Base-by-base conservation (phyloP, 2,797 vertebrate species). In the Odontamblyopus lacepedii region DNA sequence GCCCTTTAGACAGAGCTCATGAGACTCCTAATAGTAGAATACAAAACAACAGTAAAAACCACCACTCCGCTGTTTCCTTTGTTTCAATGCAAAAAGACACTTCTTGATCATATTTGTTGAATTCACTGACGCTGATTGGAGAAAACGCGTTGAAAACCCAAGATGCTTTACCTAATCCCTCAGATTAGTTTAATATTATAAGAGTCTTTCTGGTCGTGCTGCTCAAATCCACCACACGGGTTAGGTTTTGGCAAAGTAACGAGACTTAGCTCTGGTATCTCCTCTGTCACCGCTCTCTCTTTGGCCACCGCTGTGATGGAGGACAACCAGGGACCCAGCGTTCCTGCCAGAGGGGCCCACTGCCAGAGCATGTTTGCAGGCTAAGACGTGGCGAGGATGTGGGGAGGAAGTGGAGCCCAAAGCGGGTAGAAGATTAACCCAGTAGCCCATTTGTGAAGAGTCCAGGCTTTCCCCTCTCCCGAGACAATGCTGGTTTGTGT, bases 131-230 rank as follows among this genome's bases (percentile, higher is more conserved):
- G 83, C 85, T 88, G 90, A 90, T 91, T 87, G 89, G 74, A 76
- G 74, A 71, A 74, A 81, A 87, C 50, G 72, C 85, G 82, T 83
- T 81, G 82, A 89, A 84, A 74, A 75, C 80, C 78, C 89, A 90
- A 92, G 89, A 89, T 90, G 88, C 90, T 92, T 92, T 90, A 76
- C 80, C 83, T 92, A 93, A 93, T 92, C 89, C 89, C 85, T 1
- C 3, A 90, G 91, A 92, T 92, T 91, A 92, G 87, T 83, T 44
- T 63, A 60, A 75, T 86, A 88, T 92, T 90, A 92, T 85, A 91
- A 89, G 85, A 89, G 86, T 83, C 63, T 27, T 48, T 27, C 84
- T 82, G 67, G 76, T 90, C 78, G 83, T 83, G 71, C 77, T 78
- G 77, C 83, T 85, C 80, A 68, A 61, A 65, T 60, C 63, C 27